Percentiles rank a stretch among this genome's conserved stretches.
These are phyloP conservation scores for Machaerirhynchus nigripectus DNA, from an alignment of 2,113 vertebrate species.

Conservation along the genomic window DNA sequence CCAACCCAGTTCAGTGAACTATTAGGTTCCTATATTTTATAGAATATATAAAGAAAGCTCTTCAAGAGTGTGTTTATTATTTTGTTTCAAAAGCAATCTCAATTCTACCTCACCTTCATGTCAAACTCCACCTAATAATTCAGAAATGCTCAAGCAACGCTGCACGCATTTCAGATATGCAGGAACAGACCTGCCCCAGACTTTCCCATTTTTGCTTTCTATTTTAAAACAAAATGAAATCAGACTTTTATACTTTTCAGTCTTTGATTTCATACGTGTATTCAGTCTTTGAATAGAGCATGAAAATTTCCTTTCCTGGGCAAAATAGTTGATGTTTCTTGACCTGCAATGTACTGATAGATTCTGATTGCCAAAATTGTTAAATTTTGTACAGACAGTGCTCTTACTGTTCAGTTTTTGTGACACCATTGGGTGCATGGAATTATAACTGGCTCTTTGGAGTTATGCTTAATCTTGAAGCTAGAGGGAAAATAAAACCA, in stretches of 20 bases:
- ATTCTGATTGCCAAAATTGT: not conserved
- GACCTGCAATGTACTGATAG: not conserved
- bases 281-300: not conserved
- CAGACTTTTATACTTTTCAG: not conserved
- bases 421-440: not conserved
- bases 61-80: not conserved
- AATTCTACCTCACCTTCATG: not conserved
- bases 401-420: not conserved
- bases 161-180: fast-evolving
- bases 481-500: not conserved
- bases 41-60: not conserved
- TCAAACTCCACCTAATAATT: not conserved
- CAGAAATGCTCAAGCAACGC: not conserved
- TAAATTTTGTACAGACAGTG: not conserved
- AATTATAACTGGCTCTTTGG: not conserved
- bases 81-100: not conserved
- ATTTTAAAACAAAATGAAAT: not conserved
- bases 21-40: not conserved
- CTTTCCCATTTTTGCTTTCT: not conserved
- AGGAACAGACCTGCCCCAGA: not conserved
- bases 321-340: not conserved
- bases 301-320: not conserved
- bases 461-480: not conserved
- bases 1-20: not conserved
- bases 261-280: not conserved